Evolutionary conservation across 2,888 invertebrate genomes (phyloP), one percentile per base, ranked within the genome.

Genomic region (Caradrina kadenii): DNA sequence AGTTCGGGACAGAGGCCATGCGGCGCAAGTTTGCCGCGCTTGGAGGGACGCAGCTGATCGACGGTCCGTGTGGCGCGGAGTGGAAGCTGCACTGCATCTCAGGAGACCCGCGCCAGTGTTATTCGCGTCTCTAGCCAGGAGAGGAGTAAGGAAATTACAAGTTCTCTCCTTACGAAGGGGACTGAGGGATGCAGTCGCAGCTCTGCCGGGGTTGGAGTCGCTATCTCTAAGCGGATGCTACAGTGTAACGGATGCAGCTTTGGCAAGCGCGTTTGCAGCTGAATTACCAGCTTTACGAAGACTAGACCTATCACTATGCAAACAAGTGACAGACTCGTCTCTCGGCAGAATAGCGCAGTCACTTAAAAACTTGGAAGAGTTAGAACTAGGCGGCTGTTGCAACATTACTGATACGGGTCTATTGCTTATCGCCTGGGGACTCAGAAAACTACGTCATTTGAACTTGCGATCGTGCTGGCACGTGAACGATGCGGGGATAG

Each of bases 21-120:
- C 98, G 22, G 98, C 99, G 3, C 98, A 98, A 94, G 99, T 99
- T 77, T 98, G 98, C 92, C 96, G 97, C 68, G 96, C 98, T 70
- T 99, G 99, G 99, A 96, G 98, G 73, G 99, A 99, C 89, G 99
- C 99, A 56, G 98, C 98, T 42, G 99, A 99, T 93, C 97, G 98
- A 86, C 98, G 98, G 85, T 98, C 98, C 52, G 99, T 99, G 22
- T 99, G 99, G 99, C 97, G 98, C 83, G 98, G 98, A 63, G 98
- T 99, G 45, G 98, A 99, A 90, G 99, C 99, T 0, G 98, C 98
- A 84, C 93, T 99, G 77, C 99, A 99, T 91, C 96, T 99, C 61
- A 96, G 98, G 76, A 96, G 98, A 83, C 97, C 98, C 76, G 97
- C 98, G 76, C 98, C 98, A 17, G 97, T 98, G 83, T 96, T 99